Percentiles rank a stretch among this genome's conserved stretches.
Conservation (phyloP, 2,113 vertebrate genomes). For the Cottus gobio region DNA sequence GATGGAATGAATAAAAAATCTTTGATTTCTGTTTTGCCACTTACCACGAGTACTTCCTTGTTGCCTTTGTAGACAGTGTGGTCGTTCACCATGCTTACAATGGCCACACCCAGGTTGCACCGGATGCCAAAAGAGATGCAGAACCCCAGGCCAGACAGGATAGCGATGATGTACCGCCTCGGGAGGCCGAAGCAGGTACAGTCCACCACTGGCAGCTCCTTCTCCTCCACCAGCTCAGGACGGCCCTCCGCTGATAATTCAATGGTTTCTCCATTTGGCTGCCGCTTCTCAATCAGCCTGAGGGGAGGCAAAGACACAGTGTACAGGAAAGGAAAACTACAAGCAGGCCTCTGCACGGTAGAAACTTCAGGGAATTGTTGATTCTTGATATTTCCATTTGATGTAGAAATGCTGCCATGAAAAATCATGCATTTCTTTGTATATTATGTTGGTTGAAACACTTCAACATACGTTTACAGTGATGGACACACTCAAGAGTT, state of each 20-base stretch:
- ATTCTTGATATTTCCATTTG: not conserved
- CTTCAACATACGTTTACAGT: not conserved
- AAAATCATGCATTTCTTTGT: not conserved
- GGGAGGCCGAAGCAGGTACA: constrained; percentile 93
- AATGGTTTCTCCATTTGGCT: constrained; percentile 90
- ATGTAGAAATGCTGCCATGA: not conserved
- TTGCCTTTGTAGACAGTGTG: constrained; percentile 89
- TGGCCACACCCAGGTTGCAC: constrained; percentile 95
- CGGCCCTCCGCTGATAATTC: constrained; percentile 90
- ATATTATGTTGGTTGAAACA: not conserved
- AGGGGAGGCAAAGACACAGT: not conserved
- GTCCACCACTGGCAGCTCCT: constrained; percentile 89
- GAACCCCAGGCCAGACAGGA: constrained; percentile 93
- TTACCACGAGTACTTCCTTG: constrained; percentile 89
- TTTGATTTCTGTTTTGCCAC: constrained; percentile 30
- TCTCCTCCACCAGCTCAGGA: constrained; percentile 88
- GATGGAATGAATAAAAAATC: not conserved
- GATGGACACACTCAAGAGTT: not conserved
- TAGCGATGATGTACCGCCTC: constrained; percentile 93
- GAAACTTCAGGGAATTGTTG: too few relatives aligned
- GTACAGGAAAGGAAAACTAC: not conserved
- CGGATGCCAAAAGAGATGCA: constrained; percentile 96
- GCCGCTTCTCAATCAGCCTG: constrained; percentile 90
- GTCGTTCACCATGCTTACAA: constrained; percentile 97
- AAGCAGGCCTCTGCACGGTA: not conserved